Evolutionary conservation across 1,140 invertebrate genomes (phyloP).

Genomic region (Lordiphosa mommai): DNA sequence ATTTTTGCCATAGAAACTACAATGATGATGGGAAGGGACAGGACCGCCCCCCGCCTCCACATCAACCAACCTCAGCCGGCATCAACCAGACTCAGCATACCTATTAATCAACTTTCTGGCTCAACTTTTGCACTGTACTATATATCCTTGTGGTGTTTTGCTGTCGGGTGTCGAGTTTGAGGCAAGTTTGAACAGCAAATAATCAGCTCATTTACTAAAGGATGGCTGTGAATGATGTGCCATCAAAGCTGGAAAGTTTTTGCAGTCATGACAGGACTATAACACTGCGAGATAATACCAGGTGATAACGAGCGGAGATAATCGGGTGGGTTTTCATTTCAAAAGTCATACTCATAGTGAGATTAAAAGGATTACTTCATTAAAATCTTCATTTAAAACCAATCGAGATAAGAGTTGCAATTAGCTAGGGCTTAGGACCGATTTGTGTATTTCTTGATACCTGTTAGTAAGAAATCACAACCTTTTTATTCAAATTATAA

Average conservation of each 20-base stretch:
- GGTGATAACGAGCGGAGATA: background rate
- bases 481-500: no score
- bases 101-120: conserved; percentile 70
- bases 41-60: background rate
- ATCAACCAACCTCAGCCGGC: background rate
- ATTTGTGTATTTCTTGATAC: no score
- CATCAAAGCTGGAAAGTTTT: conserved; percentile 26
- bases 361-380: no score
- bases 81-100: conserved; percentile 14
- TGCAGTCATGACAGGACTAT: conserved; percentile 10
- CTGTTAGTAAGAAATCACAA: no score
- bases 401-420: no score
- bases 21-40: conserved; percentile 1
- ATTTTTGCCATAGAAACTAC: conserved; percentile 7
- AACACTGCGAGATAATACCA: conserved; percentile 14
- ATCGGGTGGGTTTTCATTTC: no score
- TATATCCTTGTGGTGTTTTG: conserved; percentile 26
- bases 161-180: conserved; percentile 4
- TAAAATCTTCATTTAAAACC: no score
- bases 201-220: conserved; percentile 44
- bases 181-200: conserved; percentile 49
- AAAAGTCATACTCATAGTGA: no score
- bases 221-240: conserved; percentile 44
- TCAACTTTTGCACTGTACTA: conserved; percentile 48
- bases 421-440: no score